Percentiles rank a stretch among this genome's conserved stretches.
These are phyloP conservation scores for Archaeoteleia sp. DNA, from an alignment of 2,888 invertebrate genomes.

Conservation along the genomic window DNA sequence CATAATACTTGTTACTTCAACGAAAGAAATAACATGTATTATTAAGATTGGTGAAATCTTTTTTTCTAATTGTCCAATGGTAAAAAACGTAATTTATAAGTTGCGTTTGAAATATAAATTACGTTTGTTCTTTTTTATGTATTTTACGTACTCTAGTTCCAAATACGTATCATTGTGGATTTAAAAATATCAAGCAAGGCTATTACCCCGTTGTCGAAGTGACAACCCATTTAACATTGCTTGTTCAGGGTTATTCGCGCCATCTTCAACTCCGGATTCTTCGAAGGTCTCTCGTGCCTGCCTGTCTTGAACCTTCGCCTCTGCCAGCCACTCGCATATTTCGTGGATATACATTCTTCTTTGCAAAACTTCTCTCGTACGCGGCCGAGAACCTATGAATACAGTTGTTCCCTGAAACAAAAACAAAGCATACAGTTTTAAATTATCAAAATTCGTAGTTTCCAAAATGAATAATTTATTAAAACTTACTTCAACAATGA, in stretches of 20 bases:
- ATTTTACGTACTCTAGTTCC: conserved; percentile 34
- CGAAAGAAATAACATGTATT: too few species aligned
- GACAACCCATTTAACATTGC: conserved; percentile 53
- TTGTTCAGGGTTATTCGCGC: conserved; percentile 55
- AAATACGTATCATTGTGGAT: too few species aligned
- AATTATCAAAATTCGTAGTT: neutral
- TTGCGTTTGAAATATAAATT: too few species aligned
- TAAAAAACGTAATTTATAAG: neutral
- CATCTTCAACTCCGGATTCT: conserved; percentile 57
- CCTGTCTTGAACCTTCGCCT: conserved; percentile 79
- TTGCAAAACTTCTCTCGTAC: conserved; percentile 86
- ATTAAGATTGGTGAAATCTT: too few species aligned
- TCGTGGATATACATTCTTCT: conserved; percentile 85
- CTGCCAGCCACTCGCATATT: conserved; percentile 84
- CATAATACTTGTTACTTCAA: too few species aligned
- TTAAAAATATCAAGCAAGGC: conserved; percentile 41
- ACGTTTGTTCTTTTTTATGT: too few species aligned
- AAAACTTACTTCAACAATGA: conserved; percentile 76
- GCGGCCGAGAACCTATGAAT: conserved; percentile 84
- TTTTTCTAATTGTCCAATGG: too few species aligned
- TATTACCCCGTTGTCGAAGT: conserved; percentile 34
- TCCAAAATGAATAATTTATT: conserved; percentile 1
- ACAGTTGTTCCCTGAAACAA: conserved; percentile 77
- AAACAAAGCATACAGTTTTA: too few species aligned
- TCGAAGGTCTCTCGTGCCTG: conserved; percentile 57